Evolutionary conservation across 2,113 vertebrate genomes (phyloP).

Genomic region (Pleuronectes platessa): DNA sequence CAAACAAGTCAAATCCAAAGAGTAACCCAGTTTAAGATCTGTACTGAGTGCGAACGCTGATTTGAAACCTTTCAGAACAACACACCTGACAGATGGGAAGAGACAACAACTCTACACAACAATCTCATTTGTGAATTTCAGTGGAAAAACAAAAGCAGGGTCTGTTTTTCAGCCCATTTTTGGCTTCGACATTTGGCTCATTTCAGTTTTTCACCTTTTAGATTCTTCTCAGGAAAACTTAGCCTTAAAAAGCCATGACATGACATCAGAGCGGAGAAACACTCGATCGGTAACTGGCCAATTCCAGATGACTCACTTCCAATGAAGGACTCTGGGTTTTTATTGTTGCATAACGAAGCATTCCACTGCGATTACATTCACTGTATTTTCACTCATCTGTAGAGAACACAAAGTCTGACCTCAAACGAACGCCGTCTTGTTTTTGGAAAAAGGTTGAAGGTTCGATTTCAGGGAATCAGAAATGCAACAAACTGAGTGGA

Average conservation of each 20-base stretch:
- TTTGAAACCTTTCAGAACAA: constrained; percentile 1
- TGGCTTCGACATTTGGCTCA: neutral
- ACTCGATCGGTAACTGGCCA: constrained; percentile 6
- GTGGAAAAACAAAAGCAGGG: neutral
- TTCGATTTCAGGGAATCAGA: neutral
- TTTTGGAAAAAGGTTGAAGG: neutral
- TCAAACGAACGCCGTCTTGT: neutral
- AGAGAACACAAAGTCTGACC: neutral
- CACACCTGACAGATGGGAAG: neutral
- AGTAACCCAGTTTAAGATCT: neutral
- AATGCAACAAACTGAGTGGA: neutral
- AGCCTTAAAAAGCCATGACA: constrained; percentile 5
- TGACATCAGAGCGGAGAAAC: constrained; percentile 23
- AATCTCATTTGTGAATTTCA: neutral
- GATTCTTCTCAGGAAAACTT: constrained; percentile 11
- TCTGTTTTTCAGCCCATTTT: constrained; percentile 1
- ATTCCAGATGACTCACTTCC: constrained; percentile 24
- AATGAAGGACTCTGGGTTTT: constrained; percentile 11
- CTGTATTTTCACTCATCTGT: neutral
- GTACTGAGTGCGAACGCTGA: neutral
- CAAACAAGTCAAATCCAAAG: neutral
- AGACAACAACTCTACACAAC: neutral
- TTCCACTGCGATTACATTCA: constrained; percentile 28
- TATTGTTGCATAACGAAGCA: constrained; percentile 10
- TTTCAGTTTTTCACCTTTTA: constrained; percentile 7